Evolutionary conservation across 2,888 invertebrate species (phyloP), one percentile per base, ranked within the genome.

Genomic region (Epinotia demarniana): DNA sequence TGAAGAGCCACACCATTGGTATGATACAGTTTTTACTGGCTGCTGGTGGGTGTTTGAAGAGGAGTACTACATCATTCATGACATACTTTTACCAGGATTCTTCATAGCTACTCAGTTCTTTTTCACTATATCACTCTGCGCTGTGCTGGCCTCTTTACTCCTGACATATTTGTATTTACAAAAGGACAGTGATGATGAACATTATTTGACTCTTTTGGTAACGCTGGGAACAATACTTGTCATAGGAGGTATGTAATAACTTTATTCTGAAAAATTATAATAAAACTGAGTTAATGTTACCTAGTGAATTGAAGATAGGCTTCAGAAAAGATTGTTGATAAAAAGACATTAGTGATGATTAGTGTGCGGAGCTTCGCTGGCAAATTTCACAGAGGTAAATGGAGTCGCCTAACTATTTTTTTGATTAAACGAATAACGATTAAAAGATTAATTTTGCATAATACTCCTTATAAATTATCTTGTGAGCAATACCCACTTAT

Each of bases 31-130:
- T 71, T 98, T 98, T 83, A 95, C 94, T 18, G 98, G 98, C 0
- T 99, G 99, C 86, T 98, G 98, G 97, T 99, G 99, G 98, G 97
- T 99, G 77, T 98, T 99, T 85, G 98, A 99, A 90, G 99, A 98
- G 89, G 99, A 99, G 91, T 99, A 98, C 88, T 98, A 98, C 86
- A 98, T 98, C 76, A 98, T 99, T 80, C 97, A 98, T 84, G 97
- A 98, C 82, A 97, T 98, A 83, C 92, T 99, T 4, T 91, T 98
- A 81, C 98, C 98, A 71, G 96, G 97, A 16, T 99, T 99, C 93
- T 99, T 99, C 85, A 96, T 99, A 73, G 97, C 98, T 0, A 98
- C 98, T 0, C 99, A 99, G 88, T 97, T 99, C 80, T 98, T 99
- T 94, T 98, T 98, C 87, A 98, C 99, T 0, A 92, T 99, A 60